Evolutionary conservation across 2,113 vertebrate species (phyloP).

Genomic region (Tetraodon nigroviridis): DNA sequence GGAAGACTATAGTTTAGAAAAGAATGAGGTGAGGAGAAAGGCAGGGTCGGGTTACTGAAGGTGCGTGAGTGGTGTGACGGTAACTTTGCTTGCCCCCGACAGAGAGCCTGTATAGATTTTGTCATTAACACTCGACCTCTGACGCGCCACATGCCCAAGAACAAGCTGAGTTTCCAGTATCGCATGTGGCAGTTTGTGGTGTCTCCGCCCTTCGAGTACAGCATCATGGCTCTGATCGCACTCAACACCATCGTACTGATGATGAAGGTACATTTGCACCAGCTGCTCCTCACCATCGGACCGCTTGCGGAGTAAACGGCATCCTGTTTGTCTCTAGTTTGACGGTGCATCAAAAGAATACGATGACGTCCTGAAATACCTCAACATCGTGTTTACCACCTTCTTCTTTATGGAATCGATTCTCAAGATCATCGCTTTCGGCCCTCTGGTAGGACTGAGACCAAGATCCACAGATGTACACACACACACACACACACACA

Average conservation of each 20-base stretch:
- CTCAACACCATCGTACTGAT: constrained; percentile 96
- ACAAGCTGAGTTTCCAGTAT: constrained; percentile 95
- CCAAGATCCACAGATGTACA: constrained; percentile 33
- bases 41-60: neutral
- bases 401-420: constrained; percentile 95
- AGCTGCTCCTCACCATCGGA: neutral
- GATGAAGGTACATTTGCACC: constrained; percentile 84
- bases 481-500: constrained; percentile 2
- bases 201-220: constrained; percentile 93
- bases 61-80: neutral
- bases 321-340: constrained; percentile 66
- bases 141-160: constrained; percentile 94
- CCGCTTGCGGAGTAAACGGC: constrained; percentile 33
- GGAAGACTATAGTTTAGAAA: constrained; percentile 97
- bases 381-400: constrained; percentile 97
- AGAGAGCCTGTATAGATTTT: constrained; percentile 96
- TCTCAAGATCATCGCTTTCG: constrained; percentile 96
- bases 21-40: constrained; percentile 84
- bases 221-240: constrained; percentile 97
- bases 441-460: constrained; percentile 79
- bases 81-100: constrained; percentile 27
- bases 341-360: constrained; percentile 79
- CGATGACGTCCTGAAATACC: constrained; percentile 83
- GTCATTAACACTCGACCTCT: constrained; percentile 93
- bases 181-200: constrained; percentile 99